These are phyloP conservation scores for Leptocoma aspasia DNA, from an alignment of 2,113 vertebrate species.

Conservation along the genomic window DNA sequence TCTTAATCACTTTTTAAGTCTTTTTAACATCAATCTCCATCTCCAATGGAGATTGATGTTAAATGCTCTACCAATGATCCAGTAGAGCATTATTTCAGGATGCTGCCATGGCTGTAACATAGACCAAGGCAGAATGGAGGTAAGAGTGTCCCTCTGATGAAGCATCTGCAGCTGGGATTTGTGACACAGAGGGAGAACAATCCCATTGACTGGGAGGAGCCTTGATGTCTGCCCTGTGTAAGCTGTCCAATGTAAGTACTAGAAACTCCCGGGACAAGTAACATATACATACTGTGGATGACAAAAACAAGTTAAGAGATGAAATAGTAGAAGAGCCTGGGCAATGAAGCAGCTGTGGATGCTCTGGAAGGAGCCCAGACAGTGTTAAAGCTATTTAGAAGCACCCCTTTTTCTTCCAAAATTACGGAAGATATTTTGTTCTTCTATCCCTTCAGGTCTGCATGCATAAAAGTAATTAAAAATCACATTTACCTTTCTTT, in stretches of 20 bases:
- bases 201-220: background rate
- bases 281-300: background rate
- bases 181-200: background rate
- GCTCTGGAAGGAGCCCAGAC: background rate
- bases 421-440: background rate
- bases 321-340: background rate
- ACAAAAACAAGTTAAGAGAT: background rate
- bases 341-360: background rate
- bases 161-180: background rate
- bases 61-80: too few relatives aligned
- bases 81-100: background rate
- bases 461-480: slow-evolving; percentile 20
- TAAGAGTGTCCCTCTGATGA: background rate
- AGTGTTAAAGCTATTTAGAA: background rate
- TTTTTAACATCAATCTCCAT: background rate
- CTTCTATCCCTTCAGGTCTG: background rate
- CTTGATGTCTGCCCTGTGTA: background rate
- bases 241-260: background rate
- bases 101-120: background rate
- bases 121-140: background rate
- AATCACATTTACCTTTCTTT: background rate
- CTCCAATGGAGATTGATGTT: background rate
- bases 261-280: background rate
- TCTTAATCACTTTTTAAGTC: background rate
- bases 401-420: background rate